Evolutionary conservation across 2,797 vertebrate species (phyloP).

Genomic region (Poecilia picta): DNA sequence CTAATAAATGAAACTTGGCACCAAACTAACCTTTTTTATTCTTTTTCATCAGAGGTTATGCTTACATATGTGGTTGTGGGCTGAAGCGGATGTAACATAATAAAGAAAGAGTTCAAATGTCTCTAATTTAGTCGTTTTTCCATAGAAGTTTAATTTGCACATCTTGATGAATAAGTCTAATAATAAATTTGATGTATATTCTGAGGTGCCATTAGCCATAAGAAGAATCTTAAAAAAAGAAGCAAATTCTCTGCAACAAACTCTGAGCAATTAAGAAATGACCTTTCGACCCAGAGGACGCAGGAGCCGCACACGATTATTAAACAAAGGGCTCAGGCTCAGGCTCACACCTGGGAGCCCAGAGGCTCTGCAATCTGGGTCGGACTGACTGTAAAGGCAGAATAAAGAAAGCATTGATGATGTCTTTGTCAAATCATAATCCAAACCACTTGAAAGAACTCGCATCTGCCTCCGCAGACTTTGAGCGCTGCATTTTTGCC

Average conservation of each 20-base stretch:
- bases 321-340: constrained; percentile 1
- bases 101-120: background rate
- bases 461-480: background rate
- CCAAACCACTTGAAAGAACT: constrained; percentile 1
- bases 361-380: background rate
- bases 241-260: background rate
- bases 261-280: background rate
- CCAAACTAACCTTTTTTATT: background rate
- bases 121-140: background rate
- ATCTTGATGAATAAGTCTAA: background rate
- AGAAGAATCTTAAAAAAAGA: background rate
- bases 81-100: background rate
- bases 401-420: background rate
- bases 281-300: background rate
- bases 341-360: background rate
- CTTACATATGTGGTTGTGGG: background rate
- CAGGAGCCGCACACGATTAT: background rate
- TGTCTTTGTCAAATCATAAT: background rate
- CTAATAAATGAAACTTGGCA: background rate
- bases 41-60: background rate
- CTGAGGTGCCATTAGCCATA: background rate
- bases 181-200: background rate
- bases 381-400: background rate
- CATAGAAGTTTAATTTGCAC: background rate
- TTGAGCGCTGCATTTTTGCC: constrained; percentile 4